Evolutionary conservation across 1,140 invertebrate species (phyloP).

Genomic region (Musca vetustissima): DNA sequence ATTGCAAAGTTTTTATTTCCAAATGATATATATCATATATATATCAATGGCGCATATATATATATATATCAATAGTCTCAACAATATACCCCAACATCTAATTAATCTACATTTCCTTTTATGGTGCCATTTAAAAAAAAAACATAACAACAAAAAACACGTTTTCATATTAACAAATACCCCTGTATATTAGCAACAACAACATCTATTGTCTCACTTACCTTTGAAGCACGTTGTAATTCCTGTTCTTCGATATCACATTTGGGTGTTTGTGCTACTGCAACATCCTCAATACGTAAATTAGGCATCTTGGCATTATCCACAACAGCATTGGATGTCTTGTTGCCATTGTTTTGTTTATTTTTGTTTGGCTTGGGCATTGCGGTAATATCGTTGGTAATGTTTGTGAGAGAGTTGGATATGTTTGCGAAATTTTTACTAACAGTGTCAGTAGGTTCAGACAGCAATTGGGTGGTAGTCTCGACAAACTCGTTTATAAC

Average conservation of each 20-base stretch:
- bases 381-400: conserved; percentile 14
- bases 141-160: too few species aligned
- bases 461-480: neutral
- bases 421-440: neutral
- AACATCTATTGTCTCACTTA: conserved; percentile 24
- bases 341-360: conserved; percentile 14
- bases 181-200: too few species aligned
- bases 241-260: conserved; percentile 62
- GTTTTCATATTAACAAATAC: too few species aligned
- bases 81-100: too few species aligned
- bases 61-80: too few species aligned
- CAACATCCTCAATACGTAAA: conserved; percentile 46
- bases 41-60: too few species aligned
- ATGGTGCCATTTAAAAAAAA: too few species aligned
- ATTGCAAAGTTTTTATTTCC: too few species aligned
- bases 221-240: conserved; percentile 60
- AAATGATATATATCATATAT: too few species aligned
- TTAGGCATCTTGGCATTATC: conserved; percentile 18
- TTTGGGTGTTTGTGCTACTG: conserved; percentile 40
- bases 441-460: neutral
- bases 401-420: conserved; percentile 1
- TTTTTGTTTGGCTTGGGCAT: conserved; percentile 21
- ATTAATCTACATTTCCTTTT: too few species aligned
- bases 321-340: neutral
- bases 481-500: conserved; percentile 2